Base-by-base conservation (phyloP, 2,113 vertebrate species). In the Erpornis zantholeuca region DNA sequence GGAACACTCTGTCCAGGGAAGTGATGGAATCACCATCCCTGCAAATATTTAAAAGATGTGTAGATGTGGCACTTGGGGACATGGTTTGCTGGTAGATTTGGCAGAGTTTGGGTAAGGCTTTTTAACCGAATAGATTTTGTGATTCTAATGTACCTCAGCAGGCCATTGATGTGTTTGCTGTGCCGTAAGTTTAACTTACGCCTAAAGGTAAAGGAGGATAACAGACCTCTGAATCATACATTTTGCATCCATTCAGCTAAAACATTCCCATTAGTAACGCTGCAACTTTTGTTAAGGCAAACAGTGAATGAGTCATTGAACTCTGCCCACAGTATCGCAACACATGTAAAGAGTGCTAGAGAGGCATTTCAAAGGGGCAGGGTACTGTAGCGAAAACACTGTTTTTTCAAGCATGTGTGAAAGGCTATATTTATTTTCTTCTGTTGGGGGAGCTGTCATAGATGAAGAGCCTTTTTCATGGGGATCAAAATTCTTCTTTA, bases 401-500 rank as follows among this genome's bases (percentile, higher is more conserved):
- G 27, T 2, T 80, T 90, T 72, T 86, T 64, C 73, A 83, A 86
- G 75, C 15, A 11, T 1, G 1, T 88, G 60, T 92, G 60, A 86
- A 88, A 83, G 47, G 42, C 29, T 76, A 12, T 27, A 15, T 82
- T 88, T 90, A 18, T 94, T 96, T 91, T 85, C 65, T 73, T 81
- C 27, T 82, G 0, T 27, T 10, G 33, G n/a, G 35, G 42, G 59
- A 95, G 42, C 23, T 92, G 68, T 29, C 15, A 3, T 11, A 66
- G 63, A 86, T 66, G 29, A 86, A 90, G 47, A 64, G n/a, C 42
- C 12, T 71, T 87, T 75, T 86, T 86, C 63, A 40, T 12, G 15
- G 42, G 29, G 21, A 88, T 92, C 19, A 69, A 96, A 88, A 95
- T 92, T 73, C 59, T 94, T 83, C 64, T 86, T 90, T 87, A 85